Evolutionary conservation across 2,797 vertebrate genomes (phyloP).

Genomic region (Cuculus canorus): DNA sequence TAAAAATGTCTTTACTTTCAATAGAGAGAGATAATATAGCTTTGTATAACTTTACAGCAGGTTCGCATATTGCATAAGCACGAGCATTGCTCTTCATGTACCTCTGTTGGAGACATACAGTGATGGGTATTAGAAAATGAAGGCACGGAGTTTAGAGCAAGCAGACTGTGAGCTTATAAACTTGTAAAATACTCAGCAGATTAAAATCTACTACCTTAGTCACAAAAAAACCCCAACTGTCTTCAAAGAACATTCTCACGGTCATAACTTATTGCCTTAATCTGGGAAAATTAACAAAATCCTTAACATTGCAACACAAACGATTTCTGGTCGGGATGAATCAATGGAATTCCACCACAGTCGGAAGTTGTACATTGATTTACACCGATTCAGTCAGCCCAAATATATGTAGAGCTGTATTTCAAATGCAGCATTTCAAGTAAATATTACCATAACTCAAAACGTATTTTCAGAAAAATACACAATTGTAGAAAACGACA

Average conservation of each 20-base stretch:
- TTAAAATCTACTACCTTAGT: background rate
- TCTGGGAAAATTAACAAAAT: background rate
- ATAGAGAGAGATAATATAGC: constrained; percentile 13
- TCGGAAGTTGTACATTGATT: background rate
- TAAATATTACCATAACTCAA: background rate
- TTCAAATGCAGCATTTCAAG: background rate
- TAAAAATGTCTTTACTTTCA: constrained; percentile 42
- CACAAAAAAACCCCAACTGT: background rate
- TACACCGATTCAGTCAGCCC: background rate
- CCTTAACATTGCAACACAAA: background rate
- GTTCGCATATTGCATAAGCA: background rate
- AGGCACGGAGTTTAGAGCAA: background rate
- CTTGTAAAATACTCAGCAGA: background rate
- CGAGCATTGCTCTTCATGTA: background rate
- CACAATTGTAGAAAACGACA: background rate
- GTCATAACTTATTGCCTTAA: background rate
- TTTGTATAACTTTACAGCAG: constrained; percentile 4
- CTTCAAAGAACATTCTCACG: background rate
- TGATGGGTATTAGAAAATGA: background rate
- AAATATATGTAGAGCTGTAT: background rate
- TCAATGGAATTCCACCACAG: background rate
- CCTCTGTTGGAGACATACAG: background rate
- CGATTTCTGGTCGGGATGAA: background rate
- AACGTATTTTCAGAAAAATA: background rate
- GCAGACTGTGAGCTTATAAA: background rate